A percentile compares a stretch with the other conserved stretches of the same genome.
Evolutionary conservation across 2,113 vertebrate genomes (phyloP).

Genomic region (Sceloporus tristichus): DNA sequence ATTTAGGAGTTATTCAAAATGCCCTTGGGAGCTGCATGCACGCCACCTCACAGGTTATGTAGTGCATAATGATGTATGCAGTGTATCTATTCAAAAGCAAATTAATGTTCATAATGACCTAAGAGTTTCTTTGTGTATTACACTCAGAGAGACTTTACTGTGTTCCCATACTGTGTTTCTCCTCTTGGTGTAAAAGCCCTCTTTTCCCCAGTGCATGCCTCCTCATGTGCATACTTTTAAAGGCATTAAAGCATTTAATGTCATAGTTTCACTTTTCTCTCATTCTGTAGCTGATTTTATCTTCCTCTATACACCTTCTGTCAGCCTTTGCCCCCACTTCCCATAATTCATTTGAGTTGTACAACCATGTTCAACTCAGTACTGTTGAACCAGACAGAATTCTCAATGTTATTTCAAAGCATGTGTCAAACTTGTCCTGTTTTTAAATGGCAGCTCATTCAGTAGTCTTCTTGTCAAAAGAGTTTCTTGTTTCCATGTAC

Average conservation of each 20-base stretch:
- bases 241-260: not conserved
- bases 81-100: not conserved
- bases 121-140: not conserved
- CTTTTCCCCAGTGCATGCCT: too few species aligned
- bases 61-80: not conserved
- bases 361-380: conserved; percentile 6
- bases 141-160: too few species aligned
- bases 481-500: conserved; percentile 43
- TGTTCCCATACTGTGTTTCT: not conserved
- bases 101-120: not conserved
- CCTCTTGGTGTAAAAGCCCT: not conserved
- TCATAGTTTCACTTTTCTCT: not conserved
- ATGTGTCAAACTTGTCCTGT: conserved; percentile 43
- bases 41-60: too few species aligned
- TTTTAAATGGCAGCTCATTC: conserved; percentile 60
- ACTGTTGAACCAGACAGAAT: not conserved
- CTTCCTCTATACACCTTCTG: not conserved
- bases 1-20: too few species aligned
- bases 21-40: too few species aligned
- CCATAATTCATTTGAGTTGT: conserved; percentile 31
- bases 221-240: too few species aligned
- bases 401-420: conserved; percentile 33
- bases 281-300: conserved; percentile 7
- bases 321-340: not conserved
- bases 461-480: conserved; percentile 47